Evolutionary conservation across 1,140 invertebrate species (phyloP).

Genomic region (Drosophila subobscura): DNA sequence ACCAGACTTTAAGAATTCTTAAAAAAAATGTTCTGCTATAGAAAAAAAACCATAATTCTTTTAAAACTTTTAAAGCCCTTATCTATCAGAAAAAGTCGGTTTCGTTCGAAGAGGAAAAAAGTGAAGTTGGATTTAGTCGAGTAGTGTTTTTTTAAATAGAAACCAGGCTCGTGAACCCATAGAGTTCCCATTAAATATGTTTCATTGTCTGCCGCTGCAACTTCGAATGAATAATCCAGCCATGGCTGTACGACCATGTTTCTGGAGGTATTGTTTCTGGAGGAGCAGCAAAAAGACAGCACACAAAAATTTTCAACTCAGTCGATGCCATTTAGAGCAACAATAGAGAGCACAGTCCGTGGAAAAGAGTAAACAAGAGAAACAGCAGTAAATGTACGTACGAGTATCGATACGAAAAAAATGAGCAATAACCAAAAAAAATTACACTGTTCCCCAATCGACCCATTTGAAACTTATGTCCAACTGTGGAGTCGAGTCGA

Average conservation of each 20-base stretch:
- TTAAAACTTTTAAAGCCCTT: no score
- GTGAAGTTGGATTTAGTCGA: no score
- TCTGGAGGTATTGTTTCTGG: conserved; percentile 61
- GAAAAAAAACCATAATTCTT: no score
- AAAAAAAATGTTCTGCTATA: no score
- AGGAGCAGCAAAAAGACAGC: conserved; percentile 43
- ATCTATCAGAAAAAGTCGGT: no score
- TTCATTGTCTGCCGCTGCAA: conserved; percentile 51
- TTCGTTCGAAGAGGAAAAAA: no score
- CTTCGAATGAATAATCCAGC: conserved; percentile 3
- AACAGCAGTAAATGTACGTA: conserved; percentile 47
- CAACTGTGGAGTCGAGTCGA: conserved; percentile 22
- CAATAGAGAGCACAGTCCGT: conserved; percentile 69
- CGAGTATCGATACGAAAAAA: conserved; percentile 74
- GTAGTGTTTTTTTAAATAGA: conserved; percentile 44
- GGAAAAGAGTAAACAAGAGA: conserved; percentile 69
- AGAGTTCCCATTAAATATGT: conserved; percentile 64
- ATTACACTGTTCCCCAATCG: conserved; percentile 38
- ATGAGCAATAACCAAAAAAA: conserved; percentile 74
- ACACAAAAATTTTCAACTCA: conserved; percentile 71
- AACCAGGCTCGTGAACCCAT: conserved; percentile 18
- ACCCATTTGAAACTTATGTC: conserved; percentile 3
- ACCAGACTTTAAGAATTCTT: no score
- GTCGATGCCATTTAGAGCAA: conserved; percentile 80
- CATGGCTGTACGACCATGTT: conserved; percentile 9